A percentile compares a stretch with the other conserved stretches of the same genome.
These are phyloP conservation scores for Cataglyphis albicans DNA, from an alignment of 2,888 invertebrate genomes.

Conservation along the genomic window DNA sequence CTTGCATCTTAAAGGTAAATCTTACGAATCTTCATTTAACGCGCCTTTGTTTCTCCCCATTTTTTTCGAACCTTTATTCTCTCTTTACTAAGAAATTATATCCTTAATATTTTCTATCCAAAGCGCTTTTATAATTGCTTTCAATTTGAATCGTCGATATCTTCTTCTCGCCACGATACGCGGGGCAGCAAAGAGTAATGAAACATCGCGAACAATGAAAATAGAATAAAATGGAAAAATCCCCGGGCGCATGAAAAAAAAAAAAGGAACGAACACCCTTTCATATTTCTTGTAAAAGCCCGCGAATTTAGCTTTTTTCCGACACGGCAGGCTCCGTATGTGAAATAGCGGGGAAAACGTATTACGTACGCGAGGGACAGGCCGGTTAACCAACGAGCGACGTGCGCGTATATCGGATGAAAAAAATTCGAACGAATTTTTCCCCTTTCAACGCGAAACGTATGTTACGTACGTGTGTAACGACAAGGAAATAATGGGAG, in stretches of 20 bases:
- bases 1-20: not conserved
- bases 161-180: slow-evolving; percentile 7
- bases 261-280: slow-evolving; percentile 15
- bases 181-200: slow-evolving; percentile 46
- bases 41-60: not conserved
- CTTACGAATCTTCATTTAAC: slow-evolving; percentile 16
- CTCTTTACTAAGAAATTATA: slow-evolving; percentile 25
- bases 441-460: slow-evolving; percentile 27
- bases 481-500: slow-evolving; percentile 48
- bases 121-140: slow-evolving; percentile 45
- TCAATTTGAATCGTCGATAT: slow-evolving; percentile 44
- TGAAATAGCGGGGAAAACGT: slow-evolving; percentile 22
- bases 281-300: slow-evolving; percentile 45
- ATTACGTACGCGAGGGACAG: slow-evolving; percentile 22
- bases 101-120: slow-evolving; percentile 46
- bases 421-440: slow-evolving; percentile 45
- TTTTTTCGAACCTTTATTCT: not conserved
- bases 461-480: not conserved
- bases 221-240: slow-evolving; percentile 20
- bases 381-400: not conserved
- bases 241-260: slow-evolving; percentile 20
- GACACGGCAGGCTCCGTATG: not conserved
- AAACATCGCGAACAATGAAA: slow-evolving; percentile 45
- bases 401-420: slow-evolving; percentile 5
- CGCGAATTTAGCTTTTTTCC: slow-evolving; percentile 23